A percentile compares a stretch with the other conserved stretches of the same genome.
Evolutionary conservation across 1,140 invertebrate genomes (phyloP).

Genomic region (Plutomurus gul): DNA sequence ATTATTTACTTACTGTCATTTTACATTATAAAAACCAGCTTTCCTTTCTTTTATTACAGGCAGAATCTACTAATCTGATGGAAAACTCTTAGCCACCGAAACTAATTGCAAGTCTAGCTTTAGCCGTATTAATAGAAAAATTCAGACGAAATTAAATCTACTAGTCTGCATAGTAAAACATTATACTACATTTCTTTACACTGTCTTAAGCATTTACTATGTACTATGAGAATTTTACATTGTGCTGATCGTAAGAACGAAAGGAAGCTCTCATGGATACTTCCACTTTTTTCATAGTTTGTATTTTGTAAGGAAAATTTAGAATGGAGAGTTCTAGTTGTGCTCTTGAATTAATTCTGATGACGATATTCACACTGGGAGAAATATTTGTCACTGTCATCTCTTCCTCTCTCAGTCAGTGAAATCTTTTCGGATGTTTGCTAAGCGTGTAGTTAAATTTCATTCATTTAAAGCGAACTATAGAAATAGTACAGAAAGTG

Average conservation of each 20-base stretch:
- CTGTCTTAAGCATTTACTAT: too few relatives aligned
- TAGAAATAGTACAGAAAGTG: not conserved
- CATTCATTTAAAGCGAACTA: not conserved
- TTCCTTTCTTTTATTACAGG: not conserved
- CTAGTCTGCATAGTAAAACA: too few relatives aligned
- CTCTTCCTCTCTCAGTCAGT: constrained; percentile 23
- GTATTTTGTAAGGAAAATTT: too few relatives aligned
- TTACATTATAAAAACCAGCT: constrained; percentile 13
- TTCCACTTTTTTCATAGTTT: too few relatives aligned
- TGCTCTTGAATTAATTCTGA: not conserved
- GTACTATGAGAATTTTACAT: too few relatives aligned
- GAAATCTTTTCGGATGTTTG: not conserved
- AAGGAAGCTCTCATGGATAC: too few relatives aligned
- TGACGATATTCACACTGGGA: constrained; percentile 1
- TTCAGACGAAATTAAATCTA: too few relatives aligned
- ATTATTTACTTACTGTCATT: constrained; percentile 17
- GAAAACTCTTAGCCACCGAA: constrained; percentile 1
- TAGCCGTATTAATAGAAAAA: not conserved
- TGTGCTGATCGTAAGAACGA: too few relatives aligned
- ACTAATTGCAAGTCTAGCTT: constrained; percentile 15
- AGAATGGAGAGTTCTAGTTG: too few relatives aligned
- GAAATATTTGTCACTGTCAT: constrained; percentile 39
- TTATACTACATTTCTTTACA: too few relatives aligned
- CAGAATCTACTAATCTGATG: not conserved
- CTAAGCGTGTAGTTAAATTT: constrained; percentile 1